Evolutionary conservation across 2,113 vertebrate species (phyloP).

Genomic region (Pavo muticus): DNA sequence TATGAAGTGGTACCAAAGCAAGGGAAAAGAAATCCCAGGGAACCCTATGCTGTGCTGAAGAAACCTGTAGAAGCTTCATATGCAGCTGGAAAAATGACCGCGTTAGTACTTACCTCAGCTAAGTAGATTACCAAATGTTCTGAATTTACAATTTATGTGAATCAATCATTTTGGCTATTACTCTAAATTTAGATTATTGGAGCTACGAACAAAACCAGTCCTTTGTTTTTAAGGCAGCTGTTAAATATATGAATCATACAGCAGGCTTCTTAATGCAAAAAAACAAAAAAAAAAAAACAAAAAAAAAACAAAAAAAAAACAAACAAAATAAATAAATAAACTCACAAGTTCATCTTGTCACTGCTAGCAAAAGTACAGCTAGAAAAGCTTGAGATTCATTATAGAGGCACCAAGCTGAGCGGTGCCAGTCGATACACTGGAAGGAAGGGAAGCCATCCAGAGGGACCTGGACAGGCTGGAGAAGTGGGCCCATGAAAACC

Average conservation of each 20-base stretch:
- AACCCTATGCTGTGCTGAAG: neutral
- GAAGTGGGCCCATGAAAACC: too few species aligned
- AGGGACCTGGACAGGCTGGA: too few species aligned
- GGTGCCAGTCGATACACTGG: too few species aligned
- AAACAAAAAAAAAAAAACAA: neutral
- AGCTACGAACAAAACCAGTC: neutral
- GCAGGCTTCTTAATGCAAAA: neutral
- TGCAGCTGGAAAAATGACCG: neutral
- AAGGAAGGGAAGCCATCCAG: too few species aligned
- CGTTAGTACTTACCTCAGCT: neutral
- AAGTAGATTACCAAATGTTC: conserved; percentile 36
- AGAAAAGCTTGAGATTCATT: neutral
- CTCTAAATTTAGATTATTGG: neutral
- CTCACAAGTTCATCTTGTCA: neutral
- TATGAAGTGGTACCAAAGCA: neutral
- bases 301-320: too few species aligned
- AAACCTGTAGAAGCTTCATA: neutral
- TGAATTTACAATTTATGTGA: neutral
- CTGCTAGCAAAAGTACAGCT: neutral
- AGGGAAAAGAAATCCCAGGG: neutral
- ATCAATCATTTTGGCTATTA: neutral
- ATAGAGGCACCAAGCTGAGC: neutral
- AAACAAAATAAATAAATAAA: neutral
- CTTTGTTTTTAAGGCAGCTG: conserved; percentile 9
- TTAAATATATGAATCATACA: neutral